Evolutionary conservation across 2,797 vertebrate genomes (phyloP), one percentile per base, ranked within the genome.

Genomic region (Tarsius wallacei): DNA sequence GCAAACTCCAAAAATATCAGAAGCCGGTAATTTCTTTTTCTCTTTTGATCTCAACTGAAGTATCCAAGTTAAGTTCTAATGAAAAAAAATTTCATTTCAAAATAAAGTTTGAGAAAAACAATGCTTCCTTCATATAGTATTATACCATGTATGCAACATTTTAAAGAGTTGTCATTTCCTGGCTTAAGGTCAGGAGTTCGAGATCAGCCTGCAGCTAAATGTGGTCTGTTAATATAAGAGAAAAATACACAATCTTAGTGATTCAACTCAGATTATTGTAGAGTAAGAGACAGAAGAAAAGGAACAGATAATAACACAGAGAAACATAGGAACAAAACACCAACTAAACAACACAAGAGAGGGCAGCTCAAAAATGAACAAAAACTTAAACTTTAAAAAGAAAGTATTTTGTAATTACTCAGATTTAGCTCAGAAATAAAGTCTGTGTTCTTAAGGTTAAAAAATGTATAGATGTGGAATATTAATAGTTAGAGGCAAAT

Each of bases 371-470:
- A 89, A 89, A 89, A 71, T 71, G 66, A 76, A 81, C 36, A 89
- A 93, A 78, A 70, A 4, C 36, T 80, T 84, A 68, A 80, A 91
- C 0, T 64, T 81, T 47, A 42, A 87, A 87, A 85, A 86, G 49
- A 4, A 53, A 36, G n/a, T 59, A n/a, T 85, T 49, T 66, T 76
- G 5, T 53, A 53, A 80, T 85, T 66, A 63, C 6, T 57, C 87
- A 49, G 21, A 74, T 55, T 74, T 84, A 19, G 42, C 70, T 87
- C 55, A 96, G 66, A 93, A 90, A 61, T 36, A 90, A 66, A n/a
- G 19, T n/a, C 17, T 78, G 10, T 73, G 19, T 55, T 82, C 70
- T 47, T 42, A 28, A 86, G 36, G 22, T 91, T 88, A 42, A 61
- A 94, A 77, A 90, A 90, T 61, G 57, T 61, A 31, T 68, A 19